Evolutionary conservation across 2,888 invertebrate species (phyloP).

Genomic region (Drosophila borborema): DNA sequence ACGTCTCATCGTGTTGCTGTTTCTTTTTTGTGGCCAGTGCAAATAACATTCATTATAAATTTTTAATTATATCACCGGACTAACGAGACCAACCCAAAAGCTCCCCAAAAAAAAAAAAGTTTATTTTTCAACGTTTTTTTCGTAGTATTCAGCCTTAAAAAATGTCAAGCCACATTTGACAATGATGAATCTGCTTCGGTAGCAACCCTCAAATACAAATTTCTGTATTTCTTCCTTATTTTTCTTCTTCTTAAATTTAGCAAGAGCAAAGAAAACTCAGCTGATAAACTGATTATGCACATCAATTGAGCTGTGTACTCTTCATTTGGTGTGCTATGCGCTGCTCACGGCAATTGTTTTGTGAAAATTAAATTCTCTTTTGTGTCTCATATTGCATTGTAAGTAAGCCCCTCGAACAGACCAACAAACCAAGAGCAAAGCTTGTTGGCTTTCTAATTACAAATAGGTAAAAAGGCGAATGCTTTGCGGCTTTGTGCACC

Average conservation of each 20-base stretch:
- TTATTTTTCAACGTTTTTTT: constrained; percentile 47
- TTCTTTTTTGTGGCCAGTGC: constrained; percentile 68
- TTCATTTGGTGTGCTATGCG: constrained; percentile 31
- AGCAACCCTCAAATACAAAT: constrained; percentile 46
- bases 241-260: not conserved
- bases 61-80: constrained; percentile 73
- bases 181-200: constrained; percentile 73
- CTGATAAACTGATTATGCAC: constrained; percentile 79
- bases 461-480: constrained; percentile 71
- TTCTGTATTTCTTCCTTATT: not conserved
- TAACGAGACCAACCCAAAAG: constrained; percentile 47
- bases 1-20: constrained; percentile 50
- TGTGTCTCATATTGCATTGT: constrained; percentile 59
- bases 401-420: constrained; percentile 1
- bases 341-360: constrained; percentile 73
- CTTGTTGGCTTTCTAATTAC: constrained; percentile 68
- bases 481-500: constrained; percentile 73
- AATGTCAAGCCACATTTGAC: constrained; percentile 78
- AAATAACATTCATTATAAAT: constrained; percentile 83
- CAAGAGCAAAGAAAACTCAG: constrained; percentile 41
- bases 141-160: constrained; percentile 41
- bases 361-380: constrained; percentile 74
- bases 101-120: constrained; percentile 66
- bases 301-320: constrained; percentile 72
- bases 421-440: constrained; percentile 7